These are phyloP conservation scores for Phalacrocorax carbo DNA, from an alignment of 2,113 vertebrate genomes.

Conservation along the genomic window DNA sequence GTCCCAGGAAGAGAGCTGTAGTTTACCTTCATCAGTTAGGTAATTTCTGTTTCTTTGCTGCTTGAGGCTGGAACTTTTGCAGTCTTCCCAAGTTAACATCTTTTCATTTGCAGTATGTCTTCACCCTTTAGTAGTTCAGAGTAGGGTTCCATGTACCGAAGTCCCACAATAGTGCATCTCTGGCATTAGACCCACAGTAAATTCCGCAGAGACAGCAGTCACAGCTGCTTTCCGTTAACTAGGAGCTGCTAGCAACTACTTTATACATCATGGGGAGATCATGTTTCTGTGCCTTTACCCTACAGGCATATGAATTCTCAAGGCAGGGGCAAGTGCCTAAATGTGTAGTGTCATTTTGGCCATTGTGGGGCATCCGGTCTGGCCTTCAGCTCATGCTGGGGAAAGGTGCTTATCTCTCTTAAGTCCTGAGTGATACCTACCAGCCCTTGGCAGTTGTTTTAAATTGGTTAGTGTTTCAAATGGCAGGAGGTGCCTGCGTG, in stretches of 20 bases:
- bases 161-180: neutral
- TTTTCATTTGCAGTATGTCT: neutral
- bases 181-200: neutral
- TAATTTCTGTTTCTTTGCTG: neutral
- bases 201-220: neutral
- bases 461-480: neutral
- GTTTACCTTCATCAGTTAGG: neutral
- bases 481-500: neutral
- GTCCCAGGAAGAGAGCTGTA: neutral
- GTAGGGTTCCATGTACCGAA: accelerated
- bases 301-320: neutral
- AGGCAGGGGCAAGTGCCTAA: neutral
- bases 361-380: neutral
- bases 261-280: accelerated
- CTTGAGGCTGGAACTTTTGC: neutral
- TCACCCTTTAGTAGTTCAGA: neutral
- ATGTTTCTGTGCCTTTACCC: neutral
- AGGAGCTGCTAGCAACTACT: neutral
- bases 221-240: neutral
- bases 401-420: neutral
- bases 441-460: neutral
- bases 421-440: accelerated
- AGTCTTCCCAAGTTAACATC: neutral
- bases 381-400: neutral
- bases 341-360: neutral